phyloP scores from a whole-genome alignment of 2,113 vertebrate species.

The Cariama cristata region DNA sequence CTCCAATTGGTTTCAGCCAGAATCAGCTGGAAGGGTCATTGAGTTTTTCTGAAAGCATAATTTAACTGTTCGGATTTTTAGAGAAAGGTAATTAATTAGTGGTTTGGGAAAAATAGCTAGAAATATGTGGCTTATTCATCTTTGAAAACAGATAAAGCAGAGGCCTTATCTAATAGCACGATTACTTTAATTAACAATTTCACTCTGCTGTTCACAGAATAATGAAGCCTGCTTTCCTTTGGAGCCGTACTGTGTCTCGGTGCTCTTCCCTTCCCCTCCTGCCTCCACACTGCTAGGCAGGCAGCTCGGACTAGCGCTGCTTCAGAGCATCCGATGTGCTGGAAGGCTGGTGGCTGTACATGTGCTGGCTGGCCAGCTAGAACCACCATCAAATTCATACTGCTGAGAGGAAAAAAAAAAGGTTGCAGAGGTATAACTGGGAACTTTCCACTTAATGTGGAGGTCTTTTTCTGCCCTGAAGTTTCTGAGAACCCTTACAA shows the following conservation, averaged over 20 bases:
- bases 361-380: neutral
- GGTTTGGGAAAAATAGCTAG: neutral
- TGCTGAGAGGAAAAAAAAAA: neutral
- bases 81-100: neutral
- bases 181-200: conserved; percentile 44
- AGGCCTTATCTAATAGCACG: neutral
- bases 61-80: neutral
- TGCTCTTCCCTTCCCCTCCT: neutral
- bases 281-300: neutral
- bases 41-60: neutral
- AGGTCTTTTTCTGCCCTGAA: neutral
- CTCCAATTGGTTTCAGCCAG: neutral
- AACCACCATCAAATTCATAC: neutral
- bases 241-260: neutral
- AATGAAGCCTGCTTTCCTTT: neutral
- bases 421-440: neutral
- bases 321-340: neutral
- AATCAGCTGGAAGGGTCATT: neutral
- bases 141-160: neutral
- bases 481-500: neutral
- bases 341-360: neutral
- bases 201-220: neutral
- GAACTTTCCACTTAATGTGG: neutral
- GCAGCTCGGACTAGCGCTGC: neutral
- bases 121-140: neutral